Evolutionary conservation across 2,113 vertebrate genomes (phyloP).

Genomic region (Chionomys nivalis): DNA sequence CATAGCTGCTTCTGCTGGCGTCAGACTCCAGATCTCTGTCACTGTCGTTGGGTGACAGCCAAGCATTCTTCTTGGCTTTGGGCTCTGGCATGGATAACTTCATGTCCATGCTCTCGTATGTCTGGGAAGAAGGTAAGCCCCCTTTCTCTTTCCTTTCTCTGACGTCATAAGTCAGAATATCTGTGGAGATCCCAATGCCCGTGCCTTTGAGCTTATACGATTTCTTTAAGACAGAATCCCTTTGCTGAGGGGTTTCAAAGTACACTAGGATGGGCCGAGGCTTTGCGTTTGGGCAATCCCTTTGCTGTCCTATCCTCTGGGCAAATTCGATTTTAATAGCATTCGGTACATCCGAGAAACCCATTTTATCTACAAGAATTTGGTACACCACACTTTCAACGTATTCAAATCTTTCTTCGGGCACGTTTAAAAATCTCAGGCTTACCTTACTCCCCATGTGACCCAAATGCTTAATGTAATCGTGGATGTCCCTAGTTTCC

Average conservation of each 20-base stretch:
- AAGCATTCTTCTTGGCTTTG: conserved; percentile 90
- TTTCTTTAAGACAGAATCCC: conserved; percentile 97
- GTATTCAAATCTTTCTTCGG: conserved; percentile 94
- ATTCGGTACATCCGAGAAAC: conserved; percentile 92
- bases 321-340: conserved; percentile 95
- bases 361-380: conserved; percentile 96
- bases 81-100: conserved; percentile 90
- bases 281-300: conserved; percentile 97
- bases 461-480: conserved; percentile 97
- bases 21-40: conserved; percentile 94
- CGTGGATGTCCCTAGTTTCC: conserved; percentile 98
- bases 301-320: conserved; percentile 95
- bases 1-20: conserved; percentile 93
- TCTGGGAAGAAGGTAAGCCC: conserved; percentile 94
- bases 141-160: conserved; percentile 93
- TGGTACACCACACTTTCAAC: conserved; percentile 92
- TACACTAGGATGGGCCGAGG: conserved; percentile 97
- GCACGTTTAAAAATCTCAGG: conserved; percentile 95
- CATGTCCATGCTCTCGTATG: conserved; percentile 99
- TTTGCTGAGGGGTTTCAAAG: conserved; percentile 95
- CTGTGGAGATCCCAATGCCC: conserved; percentile 95
- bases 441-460: conserved; percentile 94
- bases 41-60: conserved; percentile 93
- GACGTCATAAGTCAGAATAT: conserved; percentile 92
- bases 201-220: conserved; percentile 99